Base-by-base conservation (phyloP, 2,888 invertebrate species). In the Osedax fenrisi region DNA sequence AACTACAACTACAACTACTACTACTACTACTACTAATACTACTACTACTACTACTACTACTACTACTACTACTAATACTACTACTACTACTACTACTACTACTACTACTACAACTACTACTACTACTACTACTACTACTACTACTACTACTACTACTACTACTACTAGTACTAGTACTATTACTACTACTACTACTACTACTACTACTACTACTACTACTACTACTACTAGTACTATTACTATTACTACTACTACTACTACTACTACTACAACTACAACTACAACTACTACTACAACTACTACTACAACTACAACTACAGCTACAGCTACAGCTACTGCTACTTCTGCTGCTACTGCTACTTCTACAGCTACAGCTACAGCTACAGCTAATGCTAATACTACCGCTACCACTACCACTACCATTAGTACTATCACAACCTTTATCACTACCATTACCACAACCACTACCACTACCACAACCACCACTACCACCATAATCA, bases 201-300 rank as follows among this genome's bases (percentile, higher is more conserved):
- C 70, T 72, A n/a, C 74, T 72, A 26, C 74, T 74, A 26, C 70
- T 74, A 26, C 74, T 74, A 26, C 74, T 74, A 26, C 68, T 74
- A 41, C 70, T 74, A 41, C 70, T 74, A 2, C 74, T 74, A 41
- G 69, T 74, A 61, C 74, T 74, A 26, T 27, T 74, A 70, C 74
- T 74, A 26, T 27, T 74, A 61, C 74, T 74, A 41, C 74, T 72
- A 61, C 41, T 73, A 26, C 71, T 72, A 74, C 71, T 74, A 26
- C 2, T 74, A 61, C 70, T 72, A 41, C 70, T 74, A 61, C 70
- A 25, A 26, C 74, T 75, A 73, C 75, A 10, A 27, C 72, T 74
- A 73, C 25, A n/a, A 59, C 25, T 74, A 66, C 71, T 61, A 71
- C 67, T 72, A 72, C 62, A n/a, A 26, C 67, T 69, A 26, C 69